These are phyloP conservation scores for Apis mellifera DNA, from an alignment of 1,140 invertebrate species.

Conservation along the genomic window DNA sequence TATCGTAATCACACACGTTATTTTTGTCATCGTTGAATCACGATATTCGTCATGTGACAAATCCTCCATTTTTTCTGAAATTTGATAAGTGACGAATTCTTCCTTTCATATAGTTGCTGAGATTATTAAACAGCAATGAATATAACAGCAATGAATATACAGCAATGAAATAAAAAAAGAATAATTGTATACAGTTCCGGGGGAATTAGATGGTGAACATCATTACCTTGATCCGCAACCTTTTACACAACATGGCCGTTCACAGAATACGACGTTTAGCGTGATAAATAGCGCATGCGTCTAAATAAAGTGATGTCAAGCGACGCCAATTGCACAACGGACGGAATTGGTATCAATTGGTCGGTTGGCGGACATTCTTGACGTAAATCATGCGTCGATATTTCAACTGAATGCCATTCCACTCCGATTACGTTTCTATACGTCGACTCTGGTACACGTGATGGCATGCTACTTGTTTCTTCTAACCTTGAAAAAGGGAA, in stretches of 20 bases:
- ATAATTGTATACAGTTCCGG: too few relatives aligned
- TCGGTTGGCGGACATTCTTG: constrained; percentile 32
- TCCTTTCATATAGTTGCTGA: not conserved
- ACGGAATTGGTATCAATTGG: constrained; percentile 69
- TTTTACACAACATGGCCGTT: constrained; percentile 31
- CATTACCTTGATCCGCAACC: constrained; percentile 55
- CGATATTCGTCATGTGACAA: not conserved
- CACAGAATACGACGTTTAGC: constrained; percentile 31
- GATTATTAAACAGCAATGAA: not conserved
- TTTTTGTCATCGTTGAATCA: too few relatives aligned
- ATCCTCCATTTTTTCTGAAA: not conserved
- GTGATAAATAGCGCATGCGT: constrained; percentile 31
- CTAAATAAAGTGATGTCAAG: constrained; percentile 66
- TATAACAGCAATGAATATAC: not conserved
- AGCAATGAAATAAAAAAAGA: too few relatives aligned
- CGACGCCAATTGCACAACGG: constrained; percentile 64
- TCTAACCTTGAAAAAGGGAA: not conserved
- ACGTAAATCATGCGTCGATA: constrained; percentile 65
- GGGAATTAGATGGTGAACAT: not conserved
- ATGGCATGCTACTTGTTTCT: not conserved
- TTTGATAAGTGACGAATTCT: not conserved
- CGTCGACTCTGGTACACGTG: not conserved
- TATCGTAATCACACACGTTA: not conserved
- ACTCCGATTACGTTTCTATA: constrained; percentile 1
- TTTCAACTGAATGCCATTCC: not conserved